These are phyloP conservation scores for Agonum fuliginosum DNA, from an alignment of 2,888 invertebrate species.

Conservation along the genomic window DNA sequence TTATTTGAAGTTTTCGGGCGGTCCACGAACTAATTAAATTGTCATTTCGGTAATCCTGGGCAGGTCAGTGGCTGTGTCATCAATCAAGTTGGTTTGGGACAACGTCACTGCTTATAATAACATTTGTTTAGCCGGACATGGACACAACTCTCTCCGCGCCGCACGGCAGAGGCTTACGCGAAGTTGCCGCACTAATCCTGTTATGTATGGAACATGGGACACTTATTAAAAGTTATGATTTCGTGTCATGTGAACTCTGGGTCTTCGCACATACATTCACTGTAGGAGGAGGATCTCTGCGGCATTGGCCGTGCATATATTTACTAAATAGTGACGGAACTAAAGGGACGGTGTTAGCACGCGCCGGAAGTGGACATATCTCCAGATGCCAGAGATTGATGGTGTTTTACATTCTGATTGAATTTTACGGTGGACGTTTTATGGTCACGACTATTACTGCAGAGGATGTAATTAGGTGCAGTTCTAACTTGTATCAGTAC, in stretches of 20 bases:
- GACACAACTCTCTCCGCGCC: conserved; percentile 41
- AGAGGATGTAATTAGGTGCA: too few species aligned
- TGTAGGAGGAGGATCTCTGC: not conserved
- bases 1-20: conserved; percentile 33
- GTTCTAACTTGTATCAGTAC: too few species aligned
- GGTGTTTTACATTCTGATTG: not conserved
- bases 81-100: conserved; percentile 51
- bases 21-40: conserved; percentile 55
- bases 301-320: conserved; percentile 18
- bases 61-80: conserved; percentile 53
- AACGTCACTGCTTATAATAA: conserved; percentile 57
- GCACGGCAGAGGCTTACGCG: conserved; percentile 38
- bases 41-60: conserved; percentile 52
- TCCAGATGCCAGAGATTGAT: conserved; percentile 24
- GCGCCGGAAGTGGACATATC: not conserved
- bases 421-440: not conserved
- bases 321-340: not conserved
- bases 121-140: conserved; percentile 57
- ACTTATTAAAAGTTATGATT: conserved; percentile 58
- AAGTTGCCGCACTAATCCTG: conserved; percentile 50
- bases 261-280: not conserved
- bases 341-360: not conserved
- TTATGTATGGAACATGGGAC: conserved; percentile 56
- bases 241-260: conserved; percentile 49
- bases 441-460: too few species aligned